Percentiles rank a stretch among this genome's conserved stretches.
Conservation (phyloP, 2,888 invertebrate genomes). For the Drosophila ustulata region DNA sequence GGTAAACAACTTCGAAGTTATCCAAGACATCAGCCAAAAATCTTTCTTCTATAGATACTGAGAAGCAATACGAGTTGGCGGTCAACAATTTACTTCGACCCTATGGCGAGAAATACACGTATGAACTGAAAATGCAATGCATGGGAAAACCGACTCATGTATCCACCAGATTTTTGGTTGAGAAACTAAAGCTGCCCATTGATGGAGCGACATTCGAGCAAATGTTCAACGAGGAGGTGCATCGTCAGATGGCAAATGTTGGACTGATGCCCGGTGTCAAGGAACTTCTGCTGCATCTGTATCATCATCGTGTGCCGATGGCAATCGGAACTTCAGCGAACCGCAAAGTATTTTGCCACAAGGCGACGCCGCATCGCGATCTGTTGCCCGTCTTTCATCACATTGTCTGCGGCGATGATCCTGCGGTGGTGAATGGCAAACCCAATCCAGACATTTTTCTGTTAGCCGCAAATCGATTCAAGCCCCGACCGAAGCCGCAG, state of each 20-base stretch:
- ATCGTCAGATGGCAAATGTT: conserved; percentile 87
- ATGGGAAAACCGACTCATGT: conserved; percentile 89
- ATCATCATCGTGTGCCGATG: conserved; percentile 90
- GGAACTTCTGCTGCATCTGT: conserved; percentile 90
- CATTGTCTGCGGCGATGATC: conserved; percentile 91
- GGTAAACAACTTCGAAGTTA: conserved; percentile 23
- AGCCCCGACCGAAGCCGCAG: conserved; percentile 86
- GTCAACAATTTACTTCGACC: conserved; percentile 88
- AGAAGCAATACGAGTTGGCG: conserved; percentile 89
- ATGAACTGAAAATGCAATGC: conserved; percentile 89
- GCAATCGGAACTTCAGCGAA: conserved; percentile 94
- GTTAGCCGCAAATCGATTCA: conserved; percentile 90
- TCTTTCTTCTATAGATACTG: conserved; percentile 88
- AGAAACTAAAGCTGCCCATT: conserved; percentile 87
- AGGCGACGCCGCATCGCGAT: conserved; percentile 87
- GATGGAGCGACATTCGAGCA: conserved; percentile 87
- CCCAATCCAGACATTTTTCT: conserved; percentile 94
- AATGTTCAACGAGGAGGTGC: conserved; percentile 70
- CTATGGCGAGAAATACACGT: conserved; percentile 90
- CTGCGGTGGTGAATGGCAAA: conserved; percentile 92
- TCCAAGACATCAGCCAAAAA: background rate
- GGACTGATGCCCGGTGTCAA: conserved; percentile 90
- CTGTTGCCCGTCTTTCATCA: conserved; percentile 89
- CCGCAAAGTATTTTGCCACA: conserved; percentile 88
- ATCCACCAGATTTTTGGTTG: conserved; percentile 86